Percentiles rank a stretch among this genome's conserved stretches.
These are phyloP conservation scores for Cryptotis parvus DNA, from an alignment of 2,113 vertebrate species.

Conservation along the genomic window DNA sequence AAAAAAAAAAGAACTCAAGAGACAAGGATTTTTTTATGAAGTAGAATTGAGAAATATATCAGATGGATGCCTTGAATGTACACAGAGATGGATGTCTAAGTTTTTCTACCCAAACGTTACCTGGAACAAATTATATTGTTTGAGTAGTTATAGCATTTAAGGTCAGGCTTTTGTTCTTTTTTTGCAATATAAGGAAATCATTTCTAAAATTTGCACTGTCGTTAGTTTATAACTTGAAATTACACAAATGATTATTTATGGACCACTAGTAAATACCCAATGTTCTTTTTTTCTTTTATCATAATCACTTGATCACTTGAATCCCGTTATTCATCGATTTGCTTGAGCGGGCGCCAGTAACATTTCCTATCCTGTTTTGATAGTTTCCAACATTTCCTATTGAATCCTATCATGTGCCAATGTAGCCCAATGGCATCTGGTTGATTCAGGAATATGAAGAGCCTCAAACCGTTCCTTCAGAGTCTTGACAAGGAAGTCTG, in stretches of 20 bases:
- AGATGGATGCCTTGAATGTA: background rate
- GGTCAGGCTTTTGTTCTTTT: background rate
- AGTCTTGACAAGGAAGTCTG: too few relatives aligned
- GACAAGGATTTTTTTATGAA: background rate
- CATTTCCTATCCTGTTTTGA: too few relatives aligned
- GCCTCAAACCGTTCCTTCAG: too few relatives aligned
- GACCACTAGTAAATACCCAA: too few relatives aligned
- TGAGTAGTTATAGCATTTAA: background rate
- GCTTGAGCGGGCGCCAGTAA: too few relatives aligned
- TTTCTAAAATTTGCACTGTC: background rate
- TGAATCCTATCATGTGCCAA: too few relatives aligned
- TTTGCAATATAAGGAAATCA: background rate
- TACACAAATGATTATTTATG: background rate
- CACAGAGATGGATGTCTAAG: background rate
- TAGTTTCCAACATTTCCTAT: too few relatives aligned
- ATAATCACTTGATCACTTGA: too few relatives aligned
- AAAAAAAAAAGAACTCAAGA: background rate
- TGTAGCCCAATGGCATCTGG: too few relatives aligned
- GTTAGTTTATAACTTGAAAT: background rate
- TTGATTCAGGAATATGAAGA: too few relatives aligned
- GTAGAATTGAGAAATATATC: background rate
- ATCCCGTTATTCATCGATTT: too few relatives aligned
- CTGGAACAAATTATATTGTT: background rate
- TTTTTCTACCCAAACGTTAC: background rate
- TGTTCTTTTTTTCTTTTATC: too few relatives aligned